Percentiles rank a stretch among this genome's conserved stretches.
Conservation (phyloP, 2,113 vertebrate genomes). For the Bujurquina vittata region DNA sequence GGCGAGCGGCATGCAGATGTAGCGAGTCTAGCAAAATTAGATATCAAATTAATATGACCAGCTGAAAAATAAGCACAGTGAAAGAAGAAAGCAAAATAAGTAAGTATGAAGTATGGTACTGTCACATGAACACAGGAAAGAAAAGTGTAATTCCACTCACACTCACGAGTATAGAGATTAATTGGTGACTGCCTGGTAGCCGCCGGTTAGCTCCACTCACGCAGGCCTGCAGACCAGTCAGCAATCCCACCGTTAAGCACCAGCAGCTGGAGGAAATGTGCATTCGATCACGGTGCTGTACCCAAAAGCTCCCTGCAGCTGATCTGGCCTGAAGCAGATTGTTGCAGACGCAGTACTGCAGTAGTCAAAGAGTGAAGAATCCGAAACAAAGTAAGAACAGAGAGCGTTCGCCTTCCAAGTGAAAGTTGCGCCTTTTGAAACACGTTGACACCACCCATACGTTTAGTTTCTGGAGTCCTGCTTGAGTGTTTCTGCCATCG, state of each 20-base stretch:
- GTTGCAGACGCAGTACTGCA: too few relatives aligned
- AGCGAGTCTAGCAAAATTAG: neutral
- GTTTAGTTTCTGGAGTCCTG: neutral
- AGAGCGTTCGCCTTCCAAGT: neutral
- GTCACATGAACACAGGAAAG: neutral
- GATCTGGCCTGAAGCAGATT: neutral
- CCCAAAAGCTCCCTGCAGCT: neutral
- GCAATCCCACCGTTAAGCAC: too few relatives aligned
- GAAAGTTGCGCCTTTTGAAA: neutral
- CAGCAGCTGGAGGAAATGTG: neutral
- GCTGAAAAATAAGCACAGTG: neutral
- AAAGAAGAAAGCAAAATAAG: neutral
- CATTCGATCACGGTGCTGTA: neutral
- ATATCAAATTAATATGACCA: neutral
- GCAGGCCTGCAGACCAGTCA: neutral
- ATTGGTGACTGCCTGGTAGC: neutral
- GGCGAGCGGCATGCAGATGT: neutral
- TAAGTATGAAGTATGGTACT: neutral
- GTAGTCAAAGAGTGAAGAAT: neutral
- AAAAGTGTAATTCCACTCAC: neutral
- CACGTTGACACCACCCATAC: neutral
- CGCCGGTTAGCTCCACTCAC: neutral
- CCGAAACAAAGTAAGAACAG: fast-evolving
- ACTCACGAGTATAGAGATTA: neutral
- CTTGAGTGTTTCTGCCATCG: neutral